Percentiles rank a stretch among this genome's conserved stretches.
These are phyloP conservation scores for Centropus unirufus DNA, from an alignment of 2,113 vertebrate species.

Conservation along the genomic window DNA sequence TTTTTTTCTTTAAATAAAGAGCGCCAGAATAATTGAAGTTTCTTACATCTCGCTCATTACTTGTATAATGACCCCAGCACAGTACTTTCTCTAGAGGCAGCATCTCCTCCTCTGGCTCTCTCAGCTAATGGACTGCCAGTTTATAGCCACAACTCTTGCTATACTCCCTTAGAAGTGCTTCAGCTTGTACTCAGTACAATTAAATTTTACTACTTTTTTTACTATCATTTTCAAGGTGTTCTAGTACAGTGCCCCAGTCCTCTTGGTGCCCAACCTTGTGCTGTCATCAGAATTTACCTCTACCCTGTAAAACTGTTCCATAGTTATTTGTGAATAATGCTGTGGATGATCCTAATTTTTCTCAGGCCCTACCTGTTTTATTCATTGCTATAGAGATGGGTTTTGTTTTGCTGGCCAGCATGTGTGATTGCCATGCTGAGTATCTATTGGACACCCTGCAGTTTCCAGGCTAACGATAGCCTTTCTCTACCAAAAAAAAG, in stretches of 20 bases:
- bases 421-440: accelerated
- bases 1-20: not conserved
- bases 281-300: not conserved
- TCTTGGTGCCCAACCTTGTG: not conserved
- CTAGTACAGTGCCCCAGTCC: not conserved
- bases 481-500: not conserved
- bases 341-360: not conserved
- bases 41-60: not conserved
- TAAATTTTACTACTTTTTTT: not conserved
- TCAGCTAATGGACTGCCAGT: not conserved
- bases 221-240: not conserved
- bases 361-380: not conserved
- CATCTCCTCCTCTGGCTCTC: not conserved
- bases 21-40: not conserved
- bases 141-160: not conserved
- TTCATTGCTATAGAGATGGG: not conserved
- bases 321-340: not conserved
- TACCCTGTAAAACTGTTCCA: not conserved
- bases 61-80: not conserved
- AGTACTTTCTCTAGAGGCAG: not conserved
- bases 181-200: not conserved
- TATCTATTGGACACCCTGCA: accelerated
- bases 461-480: not conserved
- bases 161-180: not conserved
- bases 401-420: not conserved